Conservation (phyloP, 2,888 invertebrate genomes). For the Andrena hattorfiana region DNA sequence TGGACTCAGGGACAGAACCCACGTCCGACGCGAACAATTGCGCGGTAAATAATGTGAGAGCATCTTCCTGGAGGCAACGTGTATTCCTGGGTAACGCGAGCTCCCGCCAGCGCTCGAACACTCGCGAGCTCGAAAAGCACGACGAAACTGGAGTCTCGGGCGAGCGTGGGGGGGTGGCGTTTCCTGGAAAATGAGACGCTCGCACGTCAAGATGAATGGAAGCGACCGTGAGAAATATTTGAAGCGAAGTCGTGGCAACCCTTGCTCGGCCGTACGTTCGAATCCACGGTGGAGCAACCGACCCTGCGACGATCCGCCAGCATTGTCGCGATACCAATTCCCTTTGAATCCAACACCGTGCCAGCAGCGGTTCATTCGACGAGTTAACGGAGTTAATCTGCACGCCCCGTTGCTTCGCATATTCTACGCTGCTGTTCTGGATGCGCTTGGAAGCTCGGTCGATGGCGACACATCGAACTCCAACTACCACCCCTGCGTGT, state of each 20-base stretch:
- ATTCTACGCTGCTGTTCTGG: background rate
- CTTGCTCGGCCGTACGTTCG: background rate
- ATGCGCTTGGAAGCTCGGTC: slow-evolving; percentile 18
- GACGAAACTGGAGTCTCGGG: background rate
- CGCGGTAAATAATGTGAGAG: background rate
- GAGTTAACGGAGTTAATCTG: slow-evolving; percentile 14
- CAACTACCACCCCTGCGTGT: background rate
- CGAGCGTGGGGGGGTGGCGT: background rate
- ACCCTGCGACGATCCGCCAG: background rate
- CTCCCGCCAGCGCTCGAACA: background rate
- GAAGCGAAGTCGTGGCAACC: background rate
- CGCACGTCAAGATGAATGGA: background rate
- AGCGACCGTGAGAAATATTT: background rate
- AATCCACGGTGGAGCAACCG: background rate
- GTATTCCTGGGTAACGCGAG: background rate
- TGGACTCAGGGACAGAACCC: background rate
- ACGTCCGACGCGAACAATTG: background rate
- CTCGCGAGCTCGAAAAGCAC: background rate
- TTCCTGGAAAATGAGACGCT: background rate
- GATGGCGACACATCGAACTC: slow-evolving; percentile 19
- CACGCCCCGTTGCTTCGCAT: slow-evolving; percentile 1
- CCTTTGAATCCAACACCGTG: slow-evolving; percentile 20
- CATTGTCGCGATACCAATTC: slow-evolving; percentile 4
- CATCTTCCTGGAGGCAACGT: background rate
- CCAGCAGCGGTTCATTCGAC: background rate